These are phyloP conservation scores for Fissipunctia ypsillon DNA, from an alignment of 2,888 invertebrate species.

Conservation along the genomic window DNA sequence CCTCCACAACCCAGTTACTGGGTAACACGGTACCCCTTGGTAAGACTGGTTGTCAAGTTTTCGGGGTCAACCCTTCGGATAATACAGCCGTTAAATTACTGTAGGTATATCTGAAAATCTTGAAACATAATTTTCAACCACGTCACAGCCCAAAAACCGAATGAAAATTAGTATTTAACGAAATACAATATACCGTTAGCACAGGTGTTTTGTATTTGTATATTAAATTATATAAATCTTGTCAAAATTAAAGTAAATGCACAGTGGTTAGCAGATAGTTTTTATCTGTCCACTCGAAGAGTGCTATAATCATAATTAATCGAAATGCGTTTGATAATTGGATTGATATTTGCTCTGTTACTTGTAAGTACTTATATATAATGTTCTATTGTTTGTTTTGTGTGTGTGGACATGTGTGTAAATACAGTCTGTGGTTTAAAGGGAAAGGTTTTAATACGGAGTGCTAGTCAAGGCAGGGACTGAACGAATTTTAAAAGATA, in stretches of 20 bases:
- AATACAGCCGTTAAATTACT: too few relatives aligned
- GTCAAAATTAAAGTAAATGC: conserved; percentile 18
- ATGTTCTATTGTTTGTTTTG: not conserved
- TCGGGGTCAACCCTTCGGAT: not conserved
- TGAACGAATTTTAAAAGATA: too few relatives aligned
- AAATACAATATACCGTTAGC: conserved; percentile 20
- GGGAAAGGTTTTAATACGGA: not conserved
- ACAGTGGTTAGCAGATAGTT: conserved; percentile 70
- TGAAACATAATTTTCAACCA: not conserved
- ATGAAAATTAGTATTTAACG: not conserved
- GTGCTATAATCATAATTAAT: conserved; percentile 8
- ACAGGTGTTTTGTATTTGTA: conserved; percentile 66
- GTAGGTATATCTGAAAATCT: not conserved
- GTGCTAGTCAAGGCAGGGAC: too few relatives aligned
- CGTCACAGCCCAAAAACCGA: conserved; percentile 17
- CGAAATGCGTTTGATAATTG: conserved; percentile 51
- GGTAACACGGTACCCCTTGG: too few relatives aligned
- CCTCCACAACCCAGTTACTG: too few relatives aligned
- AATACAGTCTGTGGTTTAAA: not conserved
- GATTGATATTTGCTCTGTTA: conserved; percentile 61
- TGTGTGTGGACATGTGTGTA: not conserved
- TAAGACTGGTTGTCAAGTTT: not conserved
- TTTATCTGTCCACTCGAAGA: conserved; percentile 68
- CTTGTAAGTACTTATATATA: conserved; percentile 66
- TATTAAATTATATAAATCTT: conserved; percentile 67